These are phyloP conservation scores for Lagocephalus sceleratus DNA, from an alignment of 2,797 vertebrate genomes.

Conservation along the genomic window DNA sequence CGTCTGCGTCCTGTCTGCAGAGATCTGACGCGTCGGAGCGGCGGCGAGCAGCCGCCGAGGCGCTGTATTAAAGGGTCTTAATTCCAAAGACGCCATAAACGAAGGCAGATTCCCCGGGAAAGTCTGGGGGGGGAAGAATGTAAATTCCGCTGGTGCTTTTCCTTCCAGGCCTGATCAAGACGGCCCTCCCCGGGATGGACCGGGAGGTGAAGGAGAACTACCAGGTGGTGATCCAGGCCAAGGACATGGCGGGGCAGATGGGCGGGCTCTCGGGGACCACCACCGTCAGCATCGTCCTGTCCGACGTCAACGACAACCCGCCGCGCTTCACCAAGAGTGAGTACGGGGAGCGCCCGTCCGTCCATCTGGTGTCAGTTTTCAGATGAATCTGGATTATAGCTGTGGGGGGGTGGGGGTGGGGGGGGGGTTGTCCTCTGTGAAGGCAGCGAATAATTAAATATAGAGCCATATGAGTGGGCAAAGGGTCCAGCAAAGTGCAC, in stretches of 20 bases:
- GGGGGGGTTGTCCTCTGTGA: slow-evolving; percentile 29
- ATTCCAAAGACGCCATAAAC: slow-evolving; percentile 36
- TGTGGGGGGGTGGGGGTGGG: slow-evolving; percentile 41
- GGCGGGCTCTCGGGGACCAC: slow-evolving; percentile 94
- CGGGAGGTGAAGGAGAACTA: slow-evolving; percentile 93
- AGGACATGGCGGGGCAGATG: slow-evolving; percentile 99
- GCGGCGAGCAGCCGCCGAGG: slow-evolving; percentile 22
- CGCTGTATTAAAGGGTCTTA: slow-evolving; percentile 26
- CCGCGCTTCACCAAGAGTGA: slow-evolving; percentile 93
- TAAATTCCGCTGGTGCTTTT: not conserved
- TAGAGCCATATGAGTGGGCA: slow-evolving; percentile 61
- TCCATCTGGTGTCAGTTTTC: slow-evolving; percentile 77
- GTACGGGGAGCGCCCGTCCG: slow-evolving; percentile 54
- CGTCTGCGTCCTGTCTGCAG: slow-evolving; percentile 46
- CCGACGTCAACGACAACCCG: slow-evolving; percentile 93
- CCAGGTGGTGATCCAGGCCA: slow-evolving; percentile 97
- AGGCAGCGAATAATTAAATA: slow-evolving; percentile 70
- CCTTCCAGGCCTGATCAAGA: slow-evolving; percentile 87
- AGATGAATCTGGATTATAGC: slow-evolving; percentile 73
- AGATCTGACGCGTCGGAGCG: slow-evolving; percentile 40
- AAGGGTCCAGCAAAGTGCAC: slow-evolving; percentile 65
- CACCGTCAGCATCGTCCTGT: slow-evolving; percentile 89
- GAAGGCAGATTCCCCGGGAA: slow-evolving; percentile 18
- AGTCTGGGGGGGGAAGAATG: too few species aligned
- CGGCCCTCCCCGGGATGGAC: slow-evolving; percentile 93